Conservation (phyloP, 2,888 invertebrate genomes). For the Drosophila pseudotalamancana region DNA sequence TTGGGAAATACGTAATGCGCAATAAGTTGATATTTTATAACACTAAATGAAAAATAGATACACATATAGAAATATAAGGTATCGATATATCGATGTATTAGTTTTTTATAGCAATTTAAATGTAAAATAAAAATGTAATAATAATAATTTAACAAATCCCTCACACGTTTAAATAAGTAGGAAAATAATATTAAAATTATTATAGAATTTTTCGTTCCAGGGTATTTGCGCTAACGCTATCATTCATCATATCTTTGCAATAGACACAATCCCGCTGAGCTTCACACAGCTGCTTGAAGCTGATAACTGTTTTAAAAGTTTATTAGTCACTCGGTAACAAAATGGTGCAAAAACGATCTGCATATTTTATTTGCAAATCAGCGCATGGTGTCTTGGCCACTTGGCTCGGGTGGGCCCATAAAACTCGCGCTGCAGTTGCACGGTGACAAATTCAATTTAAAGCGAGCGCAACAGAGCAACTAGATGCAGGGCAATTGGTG, state of each 20-base stretch:
- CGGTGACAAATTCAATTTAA: conserved; percentile 46
- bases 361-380: conserved; percentile 34
- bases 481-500: neutral
- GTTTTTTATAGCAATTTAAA: no score
- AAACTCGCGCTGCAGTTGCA: conserved; percentile 32
- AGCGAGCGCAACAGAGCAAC: neutral
- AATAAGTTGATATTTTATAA: no score
- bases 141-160: no score
- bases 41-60: no score
- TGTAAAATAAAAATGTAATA: no score
- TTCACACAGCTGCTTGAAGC: conserved; percentile 10
- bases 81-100: no score
- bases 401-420: conserved; percentile 13
- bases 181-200: no score
- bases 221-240: conserved; percentile 11
- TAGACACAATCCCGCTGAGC: neutral
- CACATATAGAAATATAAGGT: no score
- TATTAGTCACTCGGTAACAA: conserved; percentile 38
- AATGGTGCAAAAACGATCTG: conserved; percentile 1
- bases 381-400: conserved; percentile 24
- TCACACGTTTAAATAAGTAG: no score
- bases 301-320: conserved; percentile 20
- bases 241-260: neutral
- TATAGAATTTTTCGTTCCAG: neutral
- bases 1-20: no score